Evolutionary conservation across 2,888 invertebrate genomes (phyloP).

Genomic region (Athalia cordata): DNA sequence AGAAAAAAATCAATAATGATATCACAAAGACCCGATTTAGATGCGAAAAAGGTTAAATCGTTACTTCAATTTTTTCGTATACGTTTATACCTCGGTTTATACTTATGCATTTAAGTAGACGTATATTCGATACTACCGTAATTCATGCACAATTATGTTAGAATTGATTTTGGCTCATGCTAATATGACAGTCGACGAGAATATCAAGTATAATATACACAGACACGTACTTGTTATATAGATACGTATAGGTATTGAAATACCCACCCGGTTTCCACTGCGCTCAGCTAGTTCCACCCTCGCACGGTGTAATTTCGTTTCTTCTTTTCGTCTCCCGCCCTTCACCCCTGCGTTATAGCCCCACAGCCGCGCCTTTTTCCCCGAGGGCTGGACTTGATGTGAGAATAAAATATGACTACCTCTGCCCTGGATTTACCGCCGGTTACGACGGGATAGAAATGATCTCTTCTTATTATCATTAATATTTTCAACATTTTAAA

Average conservation of each 20-base stretch:
- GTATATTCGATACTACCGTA: too few species aligned
- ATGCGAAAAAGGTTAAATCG: too few species aligned
- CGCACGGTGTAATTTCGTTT: slow-evolving; percentile 32
- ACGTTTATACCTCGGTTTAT: too few species aligned
- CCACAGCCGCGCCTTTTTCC: slow-evolving; percentile 20
- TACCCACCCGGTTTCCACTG: background rate
- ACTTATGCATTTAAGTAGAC: too few species aligned
- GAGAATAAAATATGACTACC: slow-evolving; percentile 41
- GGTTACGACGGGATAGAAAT: slow-evolving; percentile 26
- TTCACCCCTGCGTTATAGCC: slow-evolving; percentile 3
- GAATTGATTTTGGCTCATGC: too few species aligned
- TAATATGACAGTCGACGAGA: too few species aligned
- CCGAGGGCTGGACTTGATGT: slow-evolving; percentile 39
- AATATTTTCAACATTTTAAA: slow-evolving; percentile 19
- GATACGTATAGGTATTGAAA: background rate
- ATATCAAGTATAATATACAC: too few species aligned
- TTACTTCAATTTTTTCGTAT: too few species aligned
- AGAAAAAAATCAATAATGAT: too few species aligned
- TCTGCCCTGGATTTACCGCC: slow-evolving; percentile 22
- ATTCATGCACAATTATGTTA: too few species aligned
- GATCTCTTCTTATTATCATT: slow-evolving; percentile 36
- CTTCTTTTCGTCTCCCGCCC: slow-evolving; percentile 19
- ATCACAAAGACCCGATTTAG: too few species aligned
- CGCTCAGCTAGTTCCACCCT: slow-evolving; percentile 24
- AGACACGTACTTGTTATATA: too few species aligned